Conservation (phyloP, 2,113 vertebrate species). For the Malurus elegans region DNA sequence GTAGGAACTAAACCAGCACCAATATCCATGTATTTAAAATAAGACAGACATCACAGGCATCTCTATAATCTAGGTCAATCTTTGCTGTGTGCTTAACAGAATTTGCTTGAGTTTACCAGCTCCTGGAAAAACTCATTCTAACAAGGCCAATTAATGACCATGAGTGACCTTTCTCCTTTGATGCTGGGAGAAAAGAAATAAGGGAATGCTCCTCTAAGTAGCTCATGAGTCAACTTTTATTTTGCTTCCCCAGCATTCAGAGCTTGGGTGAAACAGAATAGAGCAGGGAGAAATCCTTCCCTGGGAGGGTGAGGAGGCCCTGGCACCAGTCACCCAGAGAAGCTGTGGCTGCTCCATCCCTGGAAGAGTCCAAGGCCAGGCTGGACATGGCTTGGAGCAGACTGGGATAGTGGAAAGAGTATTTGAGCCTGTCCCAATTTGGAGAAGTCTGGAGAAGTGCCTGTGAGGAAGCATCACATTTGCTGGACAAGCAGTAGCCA, state of each 20-base stretch:
- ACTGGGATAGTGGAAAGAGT: not conserved
- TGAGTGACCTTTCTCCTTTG: not conserved
- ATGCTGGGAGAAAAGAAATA: not conserved
- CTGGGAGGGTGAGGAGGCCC: not conserved
- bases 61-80: not conserved
- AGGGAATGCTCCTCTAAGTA: not conserved
- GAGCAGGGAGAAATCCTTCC: not conserved
- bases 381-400: accelerated
- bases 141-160: not conserved
- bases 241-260: not conserved
- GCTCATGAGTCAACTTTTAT: not conserved
- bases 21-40: not conserved
- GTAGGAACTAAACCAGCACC: not conserved
- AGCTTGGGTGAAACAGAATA: not conserved
- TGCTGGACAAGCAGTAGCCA: not conserved
- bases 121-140: not conserved
- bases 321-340: not conserved
- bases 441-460: not conserved
- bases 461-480: not conserved
- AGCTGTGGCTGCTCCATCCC: not conserved
- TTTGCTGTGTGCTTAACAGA: not conserved
- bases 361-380: not conserved
- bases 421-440: not conserved
- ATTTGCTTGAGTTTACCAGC: not conserved
- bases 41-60: not conserved